phyloP scores from a whole-genome alignment of 2,797 vertebrate species.

The Danio aesculapii region DNA sequence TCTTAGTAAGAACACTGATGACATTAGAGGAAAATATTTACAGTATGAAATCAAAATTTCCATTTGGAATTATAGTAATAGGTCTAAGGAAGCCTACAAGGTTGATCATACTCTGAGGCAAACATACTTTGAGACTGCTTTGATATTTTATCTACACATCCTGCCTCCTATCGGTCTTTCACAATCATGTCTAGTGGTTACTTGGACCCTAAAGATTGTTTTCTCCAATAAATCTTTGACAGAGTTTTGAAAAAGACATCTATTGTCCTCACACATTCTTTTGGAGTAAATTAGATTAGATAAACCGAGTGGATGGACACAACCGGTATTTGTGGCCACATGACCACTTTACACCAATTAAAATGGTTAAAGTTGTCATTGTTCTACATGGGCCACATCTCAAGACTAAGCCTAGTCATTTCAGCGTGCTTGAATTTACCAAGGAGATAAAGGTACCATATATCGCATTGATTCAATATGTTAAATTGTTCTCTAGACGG shows the following conservation, averaged over 20 bases:
- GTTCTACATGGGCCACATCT: slow-evolving; percentile 50
- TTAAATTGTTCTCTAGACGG: too few relatives aligned
- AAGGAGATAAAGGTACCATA: too few relatives aligned
- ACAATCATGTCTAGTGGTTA: neutral
- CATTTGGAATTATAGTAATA: neutral
- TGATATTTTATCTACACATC: neutral
- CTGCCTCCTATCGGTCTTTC: neutral
- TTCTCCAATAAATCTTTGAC: neutral
- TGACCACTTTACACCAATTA: slow-evolving; percentile 68
- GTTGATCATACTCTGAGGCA: neutral
- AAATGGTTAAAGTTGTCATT: slow-evolving; percentile 65
- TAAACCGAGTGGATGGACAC: neutral
- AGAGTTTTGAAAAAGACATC: neutral
- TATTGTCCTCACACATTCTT: slow-evolving; percentile 20
- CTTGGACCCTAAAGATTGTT: neutral
- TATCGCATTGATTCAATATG: too few relatives aligned
- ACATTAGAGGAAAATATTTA: neutral
- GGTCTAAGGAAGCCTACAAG: neutral
- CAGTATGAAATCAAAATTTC: neutral
- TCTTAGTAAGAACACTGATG: neutral
- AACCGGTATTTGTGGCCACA: slow-evolving; percentile 2
- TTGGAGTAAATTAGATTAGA: slow-evolving; percentile 19
- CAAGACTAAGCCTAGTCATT: neutral
- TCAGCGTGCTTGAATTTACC: neutral
- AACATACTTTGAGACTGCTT: neutral